phyloP scores from a whole-genome alignment of 1,140 invertebrate species.

The Plectrocnemia conspersa region DNA sequence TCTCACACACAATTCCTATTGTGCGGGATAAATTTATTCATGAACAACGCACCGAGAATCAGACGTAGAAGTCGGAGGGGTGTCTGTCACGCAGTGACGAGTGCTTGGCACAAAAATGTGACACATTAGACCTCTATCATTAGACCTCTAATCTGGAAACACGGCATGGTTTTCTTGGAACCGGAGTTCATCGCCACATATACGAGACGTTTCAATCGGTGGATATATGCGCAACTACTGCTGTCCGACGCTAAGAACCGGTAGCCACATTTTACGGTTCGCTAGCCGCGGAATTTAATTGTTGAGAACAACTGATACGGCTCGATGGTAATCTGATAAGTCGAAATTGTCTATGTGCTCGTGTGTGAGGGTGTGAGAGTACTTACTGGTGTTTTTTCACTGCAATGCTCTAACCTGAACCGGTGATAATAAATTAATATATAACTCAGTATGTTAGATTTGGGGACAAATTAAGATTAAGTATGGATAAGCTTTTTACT shows the following conservation, averaged over 20 bases:
- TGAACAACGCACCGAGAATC: constrained; percentile 13
- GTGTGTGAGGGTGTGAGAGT: too few species aligned
- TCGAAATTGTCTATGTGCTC: too few species aligned
- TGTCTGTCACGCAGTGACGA: constrained; percentile 22
- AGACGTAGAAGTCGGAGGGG: constrained; percentile 14
- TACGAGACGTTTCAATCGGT: background rate
- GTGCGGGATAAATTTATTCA: constrained; percentile 21
- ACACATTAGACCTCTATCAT: background rate
- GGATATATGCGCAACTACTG: too few species aligned
- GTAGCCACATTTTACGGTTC: constrained; percentile 8
- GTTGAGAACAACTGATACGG: constrained; percentile 4
- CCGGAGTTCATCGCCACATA: background rate
- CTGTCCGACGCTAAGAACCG: too few species aligned
- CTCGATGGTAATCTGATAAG: constrained; percentile 7
- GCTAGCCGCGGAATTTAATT: constrained; percentile 20
- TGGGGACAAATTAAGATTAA: too few species aligned
- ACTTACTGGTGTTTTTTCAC: too few species aligned
- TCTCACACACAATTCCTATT: constrained; percentile 17
- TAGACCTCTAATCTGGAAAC: background rate
- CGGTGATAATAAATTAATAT: too few species aligned
- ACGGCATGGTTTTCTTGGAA: background rate
- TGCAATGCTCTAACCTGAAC: too few species aligned
- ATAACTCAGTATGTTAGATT: too few species aligned
- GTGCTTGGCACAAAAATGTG: constrained; percentile 9
- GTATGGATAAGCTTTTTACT: too few species aligned